phyloP scores from a whole-genome alignment of 2,888 invertebrate genomes.

The Hirtodrosophila alboralis region DNA sequence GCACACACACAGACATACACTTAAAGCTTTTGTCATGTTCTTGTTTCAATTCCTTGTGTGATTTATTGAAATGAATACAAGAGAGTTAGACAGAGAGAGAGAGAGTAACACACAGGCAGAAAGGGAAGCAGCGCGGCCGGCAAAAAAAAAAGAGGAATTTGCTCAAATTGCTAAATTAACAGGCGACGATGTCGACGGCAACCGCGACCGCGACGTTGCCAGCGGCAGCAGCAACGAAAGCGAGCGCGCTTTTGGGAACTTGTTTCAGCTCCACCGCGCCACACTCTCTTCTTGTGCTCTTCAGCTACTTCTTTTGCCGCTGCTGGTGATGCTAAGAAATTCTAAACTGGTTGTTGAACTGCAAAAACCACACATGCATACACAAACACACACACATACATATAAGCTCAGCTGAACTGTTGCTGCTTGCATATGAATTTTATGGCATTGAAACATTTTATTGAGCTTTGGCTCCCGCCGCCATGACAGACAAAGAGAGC shows the following conservation, averaged over 20 bases:
- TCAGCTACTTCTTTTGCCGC: conserved; percentile 2
- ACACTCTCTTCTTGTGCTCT: conserved; percentile 6
- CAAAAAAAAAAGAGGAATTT: conserved; percentile 47
- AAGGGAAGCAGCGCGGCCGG: conserved; percentile 27
- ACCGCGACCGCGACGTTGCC: conserved; percentile 13
- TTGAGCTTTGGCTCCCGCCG: conserved; percentile 15
- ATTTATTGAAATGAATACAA: conserved; percentile 68
- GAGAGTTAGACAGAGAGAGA: conserved; percentile 12
- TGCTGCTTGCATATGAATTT: too few relatives aligned
- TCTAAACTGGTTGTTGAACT: conserved; percentile 78
- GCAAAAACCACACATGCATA: conserved; percentile 28
- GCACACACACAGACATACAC: neutral
- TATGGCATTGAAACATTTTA: conserved; percentile 52
- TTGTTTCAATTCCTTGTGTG: conserved; percentile 38
- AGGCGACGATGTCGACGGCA: conserved; percentile 23
- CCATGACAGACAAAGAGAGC: conserved; percentile 1
- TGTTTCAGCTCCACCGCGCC: conserved; percentile 47
- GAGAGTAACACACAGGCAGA: conserved; percentile 14
- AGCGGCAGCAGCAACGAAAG: conserved; percentile 61
- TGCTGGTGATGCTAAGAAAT: conserved; percentile 55
- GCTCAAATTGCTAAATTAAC: conserved; percentile 73
- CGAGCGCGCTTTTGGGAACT: conserved; percentile 69
- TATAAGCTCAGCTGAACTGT: conserved; percentile 17
- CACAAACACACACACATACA: conserved; percentile 1
- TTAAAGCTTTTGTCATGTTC: conserved; percentile 3